A percentile compares a stretch with the other conserved stretches of the same genome.
phyloP scores from a whole-genome alignment of 1,140 invertebrate genomes.

The Drosophila gunungcola region DNA sequence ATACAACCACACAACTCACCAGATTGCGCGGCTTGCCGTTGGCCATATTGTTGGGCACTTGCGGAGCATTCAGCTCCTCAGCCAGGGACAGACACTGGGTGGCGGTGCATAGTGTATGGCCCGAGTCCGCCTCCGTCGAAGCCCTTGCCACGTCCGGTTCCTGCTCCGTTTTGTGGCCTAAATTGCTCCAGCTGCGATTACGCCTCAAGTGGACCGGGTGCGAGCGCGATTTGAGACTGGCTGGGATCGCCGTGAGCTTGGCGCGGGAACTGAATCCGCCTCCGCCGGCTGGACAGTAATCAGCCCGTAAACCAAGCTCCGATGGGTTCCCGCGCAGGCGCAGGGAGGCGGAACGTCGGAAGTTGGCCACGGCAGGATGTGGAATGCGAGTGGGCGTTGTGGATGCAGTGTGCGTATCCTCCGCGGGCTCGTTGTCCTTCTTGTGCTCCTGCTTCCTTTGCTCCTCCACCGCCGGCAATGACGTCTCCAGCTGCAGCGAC shows the following conservation, averaged over 20 bases:
- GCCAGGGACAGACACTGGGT: conserved; percentile 43
- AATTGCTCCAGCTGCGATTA: conserved; percentile 68
- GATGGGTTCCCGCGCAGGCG: conserved; percentile 70
- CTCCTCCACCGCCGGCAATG: conserved; percentile 45
- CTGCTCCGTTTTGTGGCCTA: conserved; percentile 58
- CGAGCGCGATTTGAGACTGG: conserved; percentile 31
- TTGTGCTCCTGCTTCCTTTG: conserved; percentile 8
- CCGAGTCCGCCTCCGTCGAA: conserved; percentile 18
- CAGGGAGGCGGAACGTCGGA: conserved; percentile 73
- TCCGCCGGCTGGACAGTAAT: conserved; percentile 26
- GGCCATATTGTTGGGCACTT: conserved; percentile 37
- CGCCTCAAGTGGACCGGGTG: conserved; percentile 39
- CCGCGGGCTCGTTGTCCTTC: conserved; percentile 1
- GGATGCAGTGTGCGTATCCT: conserved; percentile 20
- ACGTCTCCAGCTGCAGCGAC: conserved; percentile 58
- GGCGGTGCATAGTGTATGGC: conserved; percentile 56
- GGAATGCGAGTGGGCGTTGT: conserved; percentile 69
- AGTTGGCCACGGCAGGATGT: conserved; percentile 43
- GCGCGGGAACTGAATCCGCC: conserved; percentile 70
- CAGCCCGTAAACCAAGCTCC: conserved; percentile 18
- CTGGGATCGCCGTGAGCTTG: conserved; percentile 62
- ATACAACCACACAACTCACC: conserved; percentile 57
- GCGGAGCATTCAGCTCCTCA: conserved; percentile 22
- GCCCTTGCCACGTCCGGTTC: conserved; percentile 25
- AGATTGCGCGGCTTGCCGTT: conserved; percentile 71